Conservation (phyloP, 2,888 invertebrate genomes). For the Hoplodrina blanda region DNA sequence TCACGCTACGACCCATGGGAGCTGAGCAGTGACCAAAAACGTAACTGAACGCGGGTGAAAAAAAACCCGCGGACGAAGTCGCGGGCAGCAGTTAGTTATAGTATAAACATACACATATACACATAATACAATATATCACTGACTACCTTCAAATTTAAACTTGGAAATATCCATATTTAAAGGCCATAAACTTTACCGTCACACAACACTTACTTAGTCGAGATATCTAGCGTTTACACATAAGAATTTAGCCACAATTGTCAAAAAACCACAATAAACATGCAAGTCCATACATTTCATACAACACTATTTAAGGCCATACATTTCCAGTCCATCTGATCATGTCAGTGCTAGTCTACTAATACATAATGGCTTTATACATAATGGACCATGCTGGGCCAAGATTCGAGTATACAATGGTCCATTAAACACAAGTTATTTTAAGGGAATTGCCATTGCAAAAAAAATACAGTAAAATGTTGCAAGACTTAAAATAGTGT, state of each 20-base stretch:
- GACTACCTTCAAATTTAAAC: constrained; percentile 39
- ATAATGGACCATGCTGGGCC: neutral
- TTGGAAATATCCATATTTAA: constrained; percentile 40
- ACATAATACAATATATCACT: constrained; percentile 55
- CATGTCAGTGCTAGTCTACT: constrained; percentile 34
- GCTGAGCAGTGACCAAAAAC: no score
- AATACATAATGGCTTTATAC: constrained; percentile 5
- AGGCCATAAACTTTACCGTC: constrained; percentile 2
- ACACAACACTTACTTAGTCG: constrained; percentile 22
- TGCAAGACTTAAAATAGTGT: constrained; percentile 11
- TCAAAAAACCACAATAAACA: constrained; percentile 44
- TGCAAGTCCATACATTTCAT: constrained; percentile 51
- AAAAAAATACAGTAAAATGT: constrained; percentile 22
- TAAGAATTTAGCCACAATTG: constrained; percentile 10
- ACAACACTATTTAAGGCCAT: constrained; percentile 67
- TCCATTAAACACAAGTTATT: constrained; percentile 3
- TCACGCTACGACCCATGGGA: no score
- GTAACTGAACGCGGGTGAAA: no score
- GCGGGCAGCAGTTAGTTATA: neutral
- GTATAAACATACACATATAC: constrained; percentile 49
- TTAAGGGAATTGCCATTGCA: constrained; percentile 11
- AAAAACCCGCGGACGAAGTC: no score
- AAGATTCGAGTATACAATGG: neutral
- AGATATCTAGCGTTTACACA: constrained; percentile 9
- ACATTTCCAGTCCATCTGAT: constrained; percentile 64